Conservation (phyloP, 2,113 vertebrate species). For the Lepus americanus region DNA sequence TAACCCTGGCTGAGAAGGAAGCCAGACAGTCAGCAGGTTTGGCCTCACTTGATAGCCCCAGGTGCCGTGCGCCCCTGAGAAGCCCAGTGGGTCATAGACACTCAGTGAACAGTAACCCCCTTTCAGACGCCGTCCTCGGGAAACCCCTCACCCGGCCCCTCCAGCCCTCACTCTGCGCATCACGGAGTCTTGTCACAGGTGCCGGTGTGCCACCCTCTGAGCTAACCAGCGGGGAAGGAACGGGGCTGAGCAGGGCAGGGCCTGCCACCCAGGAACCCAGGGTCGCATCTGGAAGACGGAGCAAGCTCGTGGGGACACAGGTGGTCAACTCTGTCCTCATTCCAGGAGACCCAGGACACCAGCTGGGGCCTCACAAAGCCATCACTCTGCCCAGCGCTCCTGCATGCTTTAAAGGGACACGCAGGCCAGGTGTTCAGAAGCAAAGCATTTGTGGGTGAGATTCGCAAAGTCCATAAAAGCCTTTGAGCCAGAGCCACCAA, state of each 20-base stretch:
- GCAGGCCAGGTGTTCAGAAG: not conserved
- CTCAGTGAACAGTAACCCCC: not conserved
- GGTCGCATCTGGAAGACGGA: not conserved
- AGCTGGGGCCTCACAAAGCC: not conserved
- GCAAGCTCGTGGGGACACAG: accelerated
- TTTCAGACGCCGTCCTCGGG: not conserved
- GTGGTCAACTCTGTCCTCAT: not conserved
- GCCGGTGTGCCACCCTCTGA: not conserved
- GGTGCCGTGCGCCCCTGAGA: not conserved
- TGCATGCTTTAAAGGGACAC: not conserved
- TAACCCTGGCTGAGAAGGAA: not conserved
- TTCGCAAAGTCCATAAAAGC: not conserved
- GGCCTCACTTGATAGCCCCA: too few relatives aligned
- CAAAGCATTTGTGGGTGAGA: not conserved
- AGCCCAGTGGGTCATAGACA: not conserved
- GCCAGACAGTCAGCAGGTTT: not conserved
- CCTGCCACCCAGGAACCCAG: not conserved
- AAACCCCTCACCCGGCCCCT: too few relatives aligned
- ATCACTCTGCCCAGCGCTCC: not conserved
- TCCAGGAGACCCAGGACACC: not conserved
- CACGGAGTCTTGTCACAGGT: accelerated
- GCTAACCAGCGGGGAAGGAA: accelerated
- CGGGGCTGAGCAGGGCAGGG: accelerated
- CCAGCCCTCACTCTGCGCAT: not conserved
- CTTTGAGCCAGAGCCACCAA: not conserved